Evolutionary conservation across 2,797 vertebrate species (phyloP).

Genomic region (Urocyon cinereoargenteus): DNA sequence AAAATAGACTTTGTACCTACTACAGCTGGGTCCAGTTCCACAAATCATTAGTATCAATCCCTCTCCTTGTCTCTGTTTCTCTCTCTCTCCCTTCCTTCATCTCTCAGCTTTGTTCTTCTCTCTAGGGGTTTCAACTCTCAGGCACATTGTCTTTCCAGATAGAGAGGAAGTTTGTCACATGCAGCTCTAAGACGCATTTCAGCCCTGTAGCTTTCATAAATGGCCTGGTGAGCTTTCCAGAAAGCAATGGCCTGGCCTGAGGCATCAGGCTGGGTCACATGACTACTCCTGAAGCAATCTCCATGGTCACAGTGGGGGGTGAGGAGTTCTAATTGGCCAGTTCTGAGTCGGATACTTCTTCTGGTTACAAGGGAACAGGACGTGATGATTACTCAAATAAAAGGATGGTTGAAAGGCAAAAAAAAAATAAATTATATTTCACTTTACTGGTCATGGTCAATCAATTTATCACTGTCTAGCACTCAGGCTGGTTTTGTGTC

Average conservation of each 20-base stretch:
- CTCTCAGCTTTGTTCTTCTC: neutral
- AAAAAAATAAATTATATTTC: neutral
- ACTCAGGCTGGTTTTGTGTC: neutral
- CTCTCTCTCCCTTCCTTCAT: neutral
- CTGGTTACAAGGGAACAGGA: neutral
- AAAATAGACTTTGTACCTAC: neutral
- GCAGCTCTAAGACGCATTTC: neutral
- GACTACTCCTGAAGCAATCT: neutral
- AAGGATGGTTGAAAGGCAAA: neutral
- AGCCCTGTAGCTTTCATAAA: neutral
- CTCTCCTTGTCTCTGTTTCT: neutral
- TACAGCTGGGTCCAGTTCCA: neutral
- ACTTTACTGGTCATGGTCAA: neutral
- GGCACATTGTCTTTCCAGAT: neutral
- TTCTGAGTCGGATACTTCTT: neutral
- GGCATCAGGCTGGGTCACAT: neutral
- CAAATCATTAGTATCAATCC: neutral
- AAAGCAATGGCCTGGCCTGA: neutral
- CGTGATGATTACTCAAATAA: neutral
- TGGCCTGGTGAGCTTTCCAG: neutral
- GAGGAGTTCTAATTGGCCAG: neutral
- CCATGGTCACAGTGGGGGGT: too few species aligned
- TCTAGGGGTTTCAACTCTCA: neutral
- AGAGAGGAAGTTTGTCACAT: neutral
- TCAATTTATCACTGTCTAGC: neutral